These are phyloP conservation scores for Sparidentex hasta DNA, from an alignment of 2,797 vertebrate species.

Conservation along the genomic window DNA sequence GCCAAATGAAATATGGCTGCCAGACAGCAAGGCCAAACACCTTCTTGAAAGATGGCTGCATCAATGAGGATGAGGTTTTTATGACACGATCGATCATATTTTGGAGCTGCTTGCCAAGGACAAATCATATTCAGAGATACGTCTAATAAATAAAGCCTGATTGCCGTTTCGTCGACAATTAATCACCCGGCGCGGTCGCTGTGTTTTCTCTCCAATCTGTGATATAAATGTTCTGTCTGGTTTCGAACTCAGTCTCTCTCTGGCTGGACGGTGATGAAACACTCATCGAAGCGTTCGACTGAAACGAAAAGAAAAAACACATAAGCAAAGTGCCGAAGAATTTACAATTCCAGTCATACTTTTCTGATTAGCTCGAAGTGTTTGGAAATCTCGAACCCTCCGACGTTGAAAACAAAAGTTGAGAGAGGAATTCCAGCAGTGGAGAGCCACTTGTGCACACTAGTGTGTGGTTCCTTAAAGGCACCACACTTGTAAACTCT, in stretches of 20 bases:
- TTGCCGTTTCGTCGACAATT: conserved; percentile 75
- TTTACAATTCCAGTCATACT: conserved; percentile 54
- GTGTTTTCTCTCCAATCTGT: conserved; percentile 55
- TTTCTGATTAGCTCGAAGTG: conserved; percentile 42
- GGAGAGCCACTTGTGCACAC: conserved; percentile 31
- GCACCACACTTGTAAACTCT: conserved; percentile 52
- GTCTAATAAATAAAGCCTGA: conserved; percentile 67
- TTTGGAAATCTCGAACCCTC: conserved; percentile 36
- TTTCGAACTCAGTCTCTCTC: conserved; percentile 32
- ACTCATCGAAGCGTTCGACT: conserved; percentile 25
- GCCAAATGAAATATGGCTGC: conserved; percentile 51
- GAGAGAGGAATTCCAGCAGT: conserved; percentile 37
- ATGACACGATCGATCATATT: conserved; percentile 65
- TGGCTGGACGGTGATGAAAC: conserved; percentile 65
- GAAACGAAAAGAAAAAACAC: conserved; percentile 25
- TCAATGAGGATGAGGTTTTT: conserved; percentile 64
- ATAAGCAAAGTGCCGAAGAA: conserved; percentile 3
- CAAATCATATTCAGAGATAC: conserved; percentile 47
- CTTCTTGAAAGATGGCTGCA: conserved; percentile 61
- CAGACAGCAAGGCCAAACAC: conserved; percentile 64
- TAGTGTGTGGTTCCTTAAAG: conserved; percentile 27
- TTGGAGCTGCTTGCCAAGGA: conserved; percentile 60
- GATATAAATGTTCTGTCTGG: conserved; percentile 56
- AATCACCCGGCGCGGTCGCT: conserved; percentile 64
- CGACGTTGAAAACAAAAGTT: conserved; percentile 45